phyloP scores from a whole-genome alignment of 2,888 invertebrate species.

The Hydropsyche betteni region DNA sequence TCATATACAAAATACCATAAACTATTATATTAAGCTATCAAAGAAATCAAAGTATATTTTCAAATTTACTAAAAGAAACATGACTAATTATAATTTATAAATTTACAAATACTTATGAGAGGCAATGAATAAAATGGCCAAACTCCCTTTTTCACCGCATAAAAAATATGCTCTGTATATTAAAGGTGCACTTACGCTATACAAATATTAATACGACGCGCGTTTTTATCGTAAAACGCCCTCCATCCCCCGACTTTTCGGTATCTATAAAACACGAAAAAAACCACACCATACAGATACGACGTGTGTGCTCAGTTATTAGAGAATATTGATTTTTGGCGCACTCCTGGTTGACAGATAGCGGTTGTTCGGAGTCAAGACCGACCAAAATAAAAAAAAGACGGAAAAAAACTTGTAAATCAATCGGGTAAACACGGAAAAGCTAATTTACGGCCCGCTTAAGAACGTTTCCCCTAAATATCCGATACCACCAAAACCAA shows the following conservation, averaged over 20 bases:
- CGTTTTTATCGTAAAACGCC: slow-evolving; percentile 9
- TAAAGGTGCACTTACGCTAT: slow-evolving; percentile 23
- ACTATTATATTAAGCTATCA: no score
- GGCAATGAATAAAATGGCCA: no score
- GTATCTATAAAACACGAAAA: slow-evolving; percentile 24
- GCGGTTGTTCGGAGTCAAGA: not conserved
- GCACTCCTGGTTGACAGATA: slow-evolving; percentile 12
- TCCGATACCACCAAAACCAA: slow-evolving; percentile 20
- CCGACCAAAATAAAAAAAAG: not conserved
- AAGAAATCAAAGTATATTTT: no score
- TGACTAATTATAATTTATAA: no score
- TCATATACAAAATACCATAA: no score
- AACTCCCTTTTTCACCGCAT: not conserved
- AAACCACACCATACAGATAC: not conserved
- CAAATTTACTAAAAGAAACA: no score
- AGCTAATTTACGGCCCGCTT: slow-evolving; percentile 24
- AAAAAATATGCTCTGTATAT: not conserved
- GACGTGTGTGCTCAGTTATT: slow-evolving; percentile 9
- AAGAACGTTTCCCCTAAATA: slow-evolving; percentile 10
- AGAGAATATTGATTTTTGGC: slow-evolving; percentile 31
- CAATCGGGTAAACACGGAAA: slow-evolving; percentile 32
- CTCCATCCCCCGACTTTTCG: not conserved
- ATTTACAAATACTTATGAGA: no score
- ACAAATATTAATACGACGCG: slow-evolving; percentile 22
- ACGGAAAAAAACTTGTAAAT: slow-evolving; percentile 21